A percentile compares a stretch with the other conserved stretches of the same genome.
phyloP scores from a whole-genome alignment of 2,888 invertebrate genomes.

The Sacculina carcini region DNA sequence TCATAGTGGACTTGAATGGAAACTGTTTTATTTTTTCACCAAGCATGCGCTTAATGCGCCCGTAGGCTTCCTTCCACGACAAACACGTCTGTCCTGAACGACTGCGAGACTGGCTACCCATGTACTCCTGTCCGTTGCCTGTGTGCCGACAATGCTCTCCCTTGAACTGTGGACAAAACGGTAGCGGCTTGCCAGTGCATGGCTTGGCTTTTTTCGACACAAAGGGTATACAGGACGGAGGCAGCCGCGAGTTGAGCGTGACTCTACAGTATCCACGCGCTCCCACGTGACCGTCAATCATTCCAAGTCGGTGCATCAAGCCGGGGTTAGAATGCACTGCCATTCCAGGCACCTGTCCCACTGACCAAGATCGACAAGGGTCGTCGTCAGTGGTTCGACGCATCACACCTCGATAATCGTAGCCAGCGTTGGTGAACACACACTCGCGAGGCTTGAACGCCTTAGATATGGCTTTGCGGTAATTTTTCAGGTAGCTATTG shows the following conservation, averaged over 20 bases:
- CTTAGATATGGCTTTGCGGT: not conserved
- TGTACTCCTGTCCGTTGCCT: conserved; percentile 1
- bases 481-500: not conserved
- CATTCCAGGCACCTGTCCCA: not conserved
- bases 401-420: not conserved
- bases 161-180: not conserved
- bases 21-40: not conserved
- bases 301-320: not conserved
- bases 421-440: not conserved
- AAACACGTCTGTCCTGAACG: not conserved
- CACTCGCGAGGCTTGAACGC: not conserved
- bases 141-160: not conserved
- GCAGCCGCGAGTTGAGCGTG: not conserved
- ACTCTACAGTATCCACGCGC: not conserved
- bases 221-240: not conserved
- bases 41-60: not conserved
- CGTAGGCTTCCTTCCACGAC: not conserved
- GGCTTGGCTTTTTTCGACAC: no score
- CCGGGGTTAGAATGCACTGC: not conserved
- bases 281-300: not conserved
- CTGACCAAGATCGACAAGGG: not conserved
- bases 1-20: not conserved
- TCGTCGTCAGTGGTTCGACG: not conserved
- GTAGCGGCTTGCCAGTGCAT: not conserved
- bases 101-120: not conserved